Evolutionary conservation across 2,888 invertebrate genomes (phyloP).

Genomic region (Catocala sponsa): DNA sequence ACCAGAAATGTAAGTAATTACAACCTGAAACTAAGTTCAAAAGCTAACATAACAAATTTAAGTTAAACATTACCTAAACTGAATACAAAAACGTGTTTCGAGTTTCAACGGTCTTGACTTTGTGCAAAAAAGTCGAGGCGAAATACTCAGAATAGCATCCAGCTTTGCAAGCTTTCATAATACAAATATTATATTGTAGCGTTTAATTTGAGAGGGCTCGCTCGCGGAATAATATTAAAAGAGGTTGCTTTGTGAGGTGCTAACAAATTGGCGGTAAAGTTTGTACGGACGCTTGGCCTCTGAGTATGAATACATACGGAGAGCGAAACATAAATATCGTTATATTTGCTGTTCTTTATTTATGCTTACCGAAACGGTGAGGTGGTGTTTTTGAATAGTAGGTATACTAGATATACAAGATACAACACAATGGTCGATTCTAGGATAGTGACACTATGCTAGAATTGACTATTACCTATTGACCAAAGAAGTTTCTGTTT

Average conservation of each 20-base stretch:
- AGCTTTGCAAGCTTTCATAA: slow-evolving; percentile 50
- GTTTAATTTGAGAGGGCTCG: slow-evolving; percentile 73
- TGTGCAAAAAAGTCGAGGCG: slow-evolving; percentile 28
- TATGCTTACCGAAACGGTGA: too few relatives aligned
- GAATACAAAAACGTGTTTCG: slow-evolving; percentile 20
- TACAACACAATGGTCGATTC: too few relatives aligned
- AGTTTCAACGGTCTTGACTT: slow-evolving; percentile 20
- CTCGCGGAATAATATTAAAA: slow-evolving; percentile 72
- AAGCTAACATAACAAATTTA: neutral
- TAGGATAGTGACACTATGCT: too few relatives aligned
- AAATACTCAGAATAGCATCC: slow-evolving; percentile 41
- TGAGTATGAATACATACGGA: slow-evolving; percentile 24
- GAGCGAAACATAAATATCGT: slow-evolving; percentile 5
- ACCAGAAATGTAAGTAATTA: neutral
- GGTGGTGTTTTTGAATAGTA: too few relatives aligned
- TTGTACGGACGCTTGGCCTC: slow-evolving; percentile 45
- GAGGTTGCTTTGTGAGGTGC: slow-evolving; percentile 77
- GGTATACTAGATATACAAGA: too few relatives aligned
- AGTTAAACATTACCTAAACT: neutral
- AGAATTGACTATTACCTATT: too few relatives aligned
- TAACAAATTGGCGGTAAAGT: slow-evolving; percentile 76
- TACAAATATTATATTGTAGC: slow-evolving; percentile 65
- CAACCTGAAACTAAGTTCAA: neutral
- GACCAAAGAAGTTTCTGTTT: too few relatives aligned
- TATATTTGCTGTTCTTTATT: neutral